These are phyloP conservation scores for Metopia argyrocephala DNA, from an alignment of 2,888 invertebrate genomes.

Conservation along the genomic window DNA sequence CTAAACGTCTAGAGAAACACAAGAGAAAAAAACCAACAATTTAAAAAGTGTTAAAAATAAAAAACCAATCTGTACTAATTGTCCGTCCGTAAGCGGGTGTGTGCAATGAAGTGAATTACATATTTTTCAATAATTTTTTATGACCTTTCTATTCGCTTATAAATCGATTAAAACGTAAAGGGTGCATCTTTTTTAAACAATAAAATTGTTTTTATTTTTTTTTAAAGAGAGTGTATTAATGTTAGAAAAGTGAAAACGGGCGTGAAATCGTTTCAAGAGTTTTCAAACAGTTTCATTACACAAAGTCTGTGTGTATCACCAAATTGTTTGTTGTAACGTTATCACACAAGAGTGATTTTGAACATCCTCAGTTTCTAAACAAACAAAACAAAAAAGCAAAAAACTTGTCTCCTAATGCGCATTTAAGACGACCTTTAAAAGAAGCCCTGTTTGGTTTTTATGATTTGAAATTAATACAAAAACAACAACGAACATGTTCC, in stretches of 20 bases:
- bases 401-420: neutral
- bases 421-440: conserved; percentile 47
- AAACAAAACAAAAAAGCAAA: neutral
- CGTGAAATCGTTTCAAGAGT: conserved; percentile 22
- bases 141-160: neutral
- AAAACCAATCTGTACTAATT: neutral
- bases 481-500: neutral
- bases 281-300: neutral
- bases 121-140: conserved; percentile 42
- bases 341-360: neutral
- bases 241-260: conserved; percentile 18
- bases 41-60: conserved; percentile 21
- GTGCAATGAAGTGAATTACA: neutral
- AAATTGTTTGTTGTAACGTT: neutral
- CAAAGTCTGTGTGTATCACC: neutral
- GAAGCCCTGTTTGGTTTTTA: conserved; percentile 37
- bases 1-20: neutral
- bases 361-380: neutral
- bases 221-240: neutral
- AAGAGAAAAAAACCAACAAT: conserved; percentile 38
- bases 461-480: conserved; percentile 27
- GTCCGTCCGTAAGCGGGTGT: neutral
- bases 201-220: neutral
- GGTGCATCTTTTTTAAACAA: too few species aligned
- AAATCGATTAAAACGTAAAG: too few species aligned